Percentiles rank a stretch among this genome's conserved stretches.
Evolutionary conservation across 2,888 invertebrate species (phyloP).

Genomic region (Xestia xanthographa): DNA sequence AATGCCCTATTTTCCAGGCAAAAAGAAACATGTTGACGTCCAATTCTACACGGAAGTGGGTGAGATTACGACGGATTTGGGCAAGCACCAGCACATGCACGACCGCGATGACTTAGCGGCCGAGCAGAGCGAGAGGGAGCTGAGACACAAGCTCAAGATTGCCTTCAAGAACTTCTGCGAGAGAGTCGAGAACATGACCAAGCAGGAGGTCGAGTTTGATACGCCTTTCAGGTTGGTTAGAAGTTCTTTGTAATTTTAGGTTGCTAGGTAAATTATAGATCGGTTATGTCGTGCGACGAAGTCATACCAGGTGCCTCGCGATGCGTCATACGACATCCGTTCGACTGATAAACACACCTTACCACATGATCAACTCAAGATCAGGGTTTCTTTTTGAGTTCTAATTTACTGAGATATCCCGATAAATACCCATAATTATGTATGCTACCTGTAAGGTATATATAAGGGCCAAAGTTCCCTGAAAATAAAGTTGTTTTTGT

Average conservation of each 20-base stretch:
- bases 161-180: conserved; percentile 99
- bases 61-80: conserved; percentile 99
- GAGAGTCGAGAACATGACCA: conserved; percentile 98
- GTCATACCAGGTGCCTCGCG: too few relatives aligned
- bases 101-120: conserved; percentile 99
- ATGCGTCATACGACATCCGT: neutral
- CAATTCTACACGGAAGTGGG: conserved; percentile 99
- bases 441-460: too few relatives aligned
- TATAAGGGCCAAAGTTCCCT: too few relatives aligned
- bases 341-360: too few relatives aligned
- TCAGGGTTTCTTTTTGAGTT: too few relatives aligned
- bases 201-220: conserved; percentile 99
- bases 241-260: neutral
- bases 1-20: conserved; percentile 82
- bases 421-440: too few relatives aligned
- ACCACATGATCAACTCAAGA: too few relatives aligned
- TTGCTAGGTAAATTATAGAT: neutral
- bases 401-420: too few relatives aligned
- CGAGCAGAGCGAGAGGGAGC: conserved; percentile 99
- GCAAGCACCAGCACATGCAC: conserved; percentile 99
- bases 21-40: conserved; percentile 99
- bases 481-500: too few relatives aligned
- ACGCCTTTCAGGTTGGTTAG: conserved; percentile 95
- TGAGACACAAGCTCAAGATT: conserved; percentile 98
- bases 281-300: neutral